Base-by-base conservation (phyloP, 2,888 invertebrate species). In the Lamproptera curius region DNA sequence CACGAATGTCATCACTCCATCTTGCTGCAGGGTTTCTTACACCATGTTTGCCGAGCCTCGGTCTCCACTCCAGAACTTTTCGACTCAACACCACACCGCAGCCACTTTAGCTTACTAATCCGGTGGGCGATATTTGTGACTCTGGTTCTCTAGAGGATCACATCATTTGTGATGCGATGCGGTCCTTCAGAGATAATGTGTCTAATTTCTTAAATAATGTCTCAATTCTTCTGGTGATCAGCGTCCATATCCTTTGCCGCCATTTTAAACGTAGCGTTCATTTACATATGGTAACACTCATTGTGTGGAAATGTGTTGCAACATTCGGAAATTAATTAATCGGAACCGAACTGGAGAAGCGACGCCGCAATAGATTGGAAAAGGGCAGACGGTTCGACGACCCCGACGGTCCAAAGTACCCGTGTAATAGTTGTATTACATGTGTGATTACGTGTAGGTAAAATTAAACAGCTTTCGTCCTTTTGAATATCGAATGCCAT, bases 171-270 rank as follows among this genome's bases (percentile, higher is more conserved):
- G n/a, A n/a, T n/a, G n/a, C n/a, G n/a, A n/a, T n/a, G n/a, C n/a
- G n/a, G n/a, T n/a, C n/a, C n/a, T n/a, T n/a, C n/a, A n/a, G n/a
- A n/a, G n/a, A n/a, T n/a, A n/a, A n/a, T n/a, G n/a, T n/a, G n/a
- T n/a, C n/a, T n/a, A n/a, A n/a, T n/a, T n/a, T n/a, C n/a, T n/a
- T n/a, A n/a, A n/a, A n/a, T n/a, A n/a, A n/a, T n/a, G n/a, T n/a
- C n/a, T n/a, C n/a, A n/a, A n/a, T n/a, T n/a, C 28, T 36, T 31
- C 17, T 26, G 28, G 10, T 41, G 23, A 46, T 47, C 33, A 47
- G 33, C 13, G 38, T 42, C 37, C 10, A 47, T 38, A 38, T 23
- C 10, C 37, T 35, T 34, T 8, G 3, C 14, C 11, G 28, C 14
- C 28, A 4, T 46, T 16, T 14, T 16, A 9, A 10, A 16, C 40